Percentiles rank a stretch among this genome's conserved stretches.
Evolutionary conservation across 2,797 vertebrate species (phyloP).

Genomic region (Chelonia mydas): DNA sequence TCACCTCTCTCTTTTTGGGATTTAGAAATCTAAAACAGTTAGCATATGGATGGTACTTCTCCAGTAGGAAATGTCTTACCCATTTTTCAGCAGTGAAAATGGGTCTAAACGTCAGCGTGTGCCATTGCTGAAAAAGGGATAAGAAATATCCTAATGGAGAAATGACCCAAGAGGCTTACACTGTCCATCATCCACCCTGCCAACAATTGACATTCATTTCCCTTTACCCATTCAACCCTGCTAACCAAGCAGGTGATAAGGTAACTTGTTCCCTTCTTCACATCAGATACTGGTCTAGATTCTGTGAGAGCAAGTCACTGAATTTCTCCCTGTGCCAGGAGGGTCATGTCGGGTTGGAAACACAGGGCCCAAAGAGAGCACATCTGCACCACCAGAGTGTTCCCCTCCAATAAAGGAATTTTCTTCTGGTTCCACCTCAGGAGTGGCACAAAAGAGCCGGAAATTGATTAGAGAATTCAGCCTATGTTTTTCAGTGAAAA

Average conservation of each 20-base stretch:
- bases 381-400: background rate
- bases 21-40: background rate
- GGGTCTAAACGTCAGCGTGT: background rate
- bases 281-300: background rate
- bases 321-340: background rate
- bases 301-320: background rate
- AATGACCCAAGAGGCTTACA: background rate
- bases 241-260: background rate
- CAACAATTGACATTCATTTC: background rate
- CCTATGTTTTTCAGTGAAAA: background rate
- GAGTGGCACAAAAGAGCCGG: background rate
- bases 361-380: background rate
- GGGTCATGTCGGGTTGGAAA: accelerated
- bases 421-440: background rate
- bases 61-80: background rate
- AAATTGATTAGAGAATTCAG: background rate
- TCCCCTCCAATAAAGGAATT: background rate
- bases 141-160: background rate
- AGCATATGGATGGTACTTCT: background rate
- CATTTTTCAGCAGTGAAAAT: background rate
- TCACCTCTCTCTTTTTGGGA: background rate
- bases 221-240: background rate
- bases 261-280: background rate
- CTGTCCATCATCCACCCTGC: background rate
- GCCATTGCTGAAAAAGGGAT: background rate